These are phyloP conservation scores for Aphidius colemani DNA, from an alignment of 2,888 invertebrate species.

Conservation along the genomic window DNA sequence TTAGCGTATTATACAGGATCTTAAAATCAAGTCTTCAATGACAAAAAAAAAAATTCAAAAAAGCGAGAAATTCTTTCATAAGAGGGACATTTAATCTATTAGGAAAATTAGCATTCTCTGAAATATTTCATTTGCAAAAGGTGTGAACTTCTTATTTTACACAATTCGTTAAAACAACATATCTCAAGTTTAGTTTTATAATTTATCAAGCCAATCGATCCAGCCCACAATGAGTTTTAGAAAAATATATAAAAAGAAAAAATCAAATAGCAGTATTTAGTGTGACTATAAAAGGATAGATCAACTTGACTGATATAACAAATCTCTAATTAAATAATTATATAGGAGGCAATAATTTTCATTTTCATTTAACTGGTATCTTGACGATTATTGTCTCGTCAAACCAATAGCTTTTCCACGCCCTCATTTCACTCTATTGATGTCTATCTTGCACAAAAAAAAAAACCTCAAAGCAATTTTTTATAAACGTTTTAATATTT, in stretches of 20 bases:
- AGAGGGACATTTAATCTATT: constrained; percentile 52
- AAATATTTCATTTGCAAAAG: constrained; percentile 1
- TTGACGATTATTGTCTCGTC: constrained; percentile 5
- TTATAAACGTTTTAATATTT: no score
- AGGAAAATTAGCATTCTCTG: constrained; percentile 50
- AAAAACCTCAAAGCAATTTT: not conserved
- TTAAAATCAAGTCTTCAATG: constrained; percentile 37
- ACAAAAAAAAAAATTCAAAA: constrained; percentile 14
- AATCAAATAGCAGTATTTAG: no score
- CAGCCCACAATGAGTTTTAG: no score
- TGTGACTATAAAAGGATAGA: not conserved
- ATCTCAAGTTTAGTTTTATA: no score
- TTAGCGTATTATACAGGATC: constrained; percentile 48
- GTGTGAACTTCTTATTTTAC: constrained; percentile 21
- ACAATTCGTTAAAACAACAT: not conserved
- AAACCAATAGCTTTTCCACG: not conserved
- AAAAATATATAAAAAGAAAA: no score
- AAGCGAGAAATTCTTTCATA: not conserved
- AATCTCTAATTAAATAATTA: constrained; percentile 36
- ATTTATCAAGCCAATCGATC: no score
- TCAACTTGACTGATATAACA: constrained; percentile 23
- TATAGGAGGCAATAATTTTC: constrained; percentile 22
- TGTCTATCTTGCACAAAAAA: constrained; percentile 18
- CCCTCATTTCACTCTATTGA: constrained; percentile 2
- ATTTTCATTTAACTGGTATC: constrained; percentile 32